These are phyloP conservation scores for Nycticebus coucang DNA, from an alignment of 2,113 vertebrate species.

Conservation along the genomic window DNA sequence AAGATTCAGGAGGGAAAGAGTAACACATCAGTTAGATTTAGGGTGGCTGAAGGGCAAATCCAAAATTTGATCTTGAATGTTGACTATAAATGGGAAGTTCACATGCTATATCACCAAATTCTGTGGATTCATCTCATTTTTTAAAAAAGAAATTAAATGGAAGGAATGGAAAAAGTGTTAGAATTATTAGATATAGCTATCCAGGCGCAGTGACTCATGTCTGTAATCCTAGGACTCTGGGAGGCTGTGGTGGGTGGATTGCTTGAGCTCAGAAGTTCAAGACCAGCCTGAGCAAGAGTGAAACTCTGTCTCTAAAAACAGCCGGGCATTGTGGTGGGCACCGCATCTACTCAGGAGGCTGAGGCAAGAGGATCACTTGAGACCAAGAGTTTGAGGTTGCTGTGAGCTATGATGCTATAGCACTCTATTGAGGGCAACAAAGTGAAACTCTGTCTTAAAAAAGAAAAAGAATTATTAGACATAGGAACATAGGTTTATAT, in stretches of 20 bases:
- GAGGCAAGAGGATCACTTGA: no score
- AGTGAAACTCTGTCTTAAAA: background rate
- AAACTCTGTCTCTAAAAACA: no score
- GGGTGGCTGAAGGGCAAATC: background rate
- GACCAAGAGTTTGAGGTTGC: no score
- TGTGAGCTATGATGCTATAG: no score
- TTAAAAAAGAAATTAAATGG: background rate
- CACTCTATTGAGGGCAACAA: no score
- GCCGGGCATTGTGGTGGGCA: no score
- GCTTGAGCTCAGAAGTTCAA: no score
- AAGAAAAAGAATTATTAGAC: background rate
- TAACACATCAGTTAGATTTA: background rate
- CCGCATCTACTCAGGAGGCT: no score
- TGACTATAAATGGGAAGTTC: constrained; percentile 19
- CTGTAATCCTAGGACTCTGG: no score
- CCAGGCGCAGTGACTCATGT: no score
- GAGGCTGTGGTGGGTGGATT: no score
- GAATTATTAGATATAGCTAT: background rate
- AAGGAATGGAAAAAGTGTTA: background rate
- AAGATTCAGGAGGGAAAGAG: background rate
- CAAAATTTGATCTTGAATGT: constrained; percentile 1
- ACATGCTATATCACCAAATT: background rate
- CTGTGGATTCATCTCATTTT: background rate
- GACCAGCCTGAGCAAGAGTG: no score
- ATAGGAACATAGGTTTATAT: constrained; percentile 12